Evolutionary conservation across 2,888 invertebrate species (phyloP), one percentile per base, ranked within the genome.

Genomic region (Drosophila yooni): DNA sequence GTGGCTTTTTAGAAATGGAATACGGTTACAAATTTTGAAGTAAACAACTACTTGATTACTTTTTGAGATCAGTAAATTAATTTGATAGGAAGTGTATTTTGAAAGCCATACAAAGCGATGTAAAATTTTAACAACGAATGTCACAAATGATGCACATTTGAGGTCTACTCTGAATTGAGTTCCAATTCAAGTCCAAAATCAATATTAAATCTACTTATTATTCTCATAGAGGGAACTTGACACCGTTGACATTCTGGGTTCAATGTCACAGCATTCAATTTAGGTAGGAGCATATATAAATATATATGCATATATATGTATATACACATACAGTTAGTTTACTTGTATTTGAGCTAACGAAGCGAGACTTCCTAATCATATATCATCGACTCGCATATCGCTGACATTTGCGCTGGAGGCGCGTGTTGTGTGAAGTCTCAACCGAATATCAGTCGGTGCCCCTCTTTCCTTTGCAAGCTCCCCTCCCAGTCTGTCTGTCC

Each of bases 311-410:
- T 18, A 10, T 18, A 2, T 40, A n/a, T 40, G 5, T 13, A 2
- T 3, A 1, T 21, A 7, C 1, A 46, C 7, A 3, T 46, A 25
- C 15, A 46, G 46, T 46, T 21, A 8, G 7, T 46, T 34, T 38
- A 38, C 15, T 31, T 64, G 57, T 63, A 58, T 43, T 40, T 34
- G 66, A 27, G 66, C 83, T 77, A 90, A 84, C 83, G 89, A 90
- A 83, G 61, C 83, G 81, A 36, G 71, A 74, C 90, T 88, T 82
- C 89, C 91, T 83, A 89, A 85, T 73, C 91, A 84, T 84, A 84
- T 90, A 84, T 84, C 84, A 84, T 87, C 85, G 89, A 72, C 68
- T 90, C 89, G 71, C 72, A 90, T 89, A 83, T 89, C 91, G 89
- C 70, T 84, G 85, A 90, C 89, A 85, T 68, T 81, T 76, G 69